These are phyloP conservation scores for Ylistrum balloti DNA, from an alignment of 1,140 invertebrate species.

Conservation along the genomic window DNA sequence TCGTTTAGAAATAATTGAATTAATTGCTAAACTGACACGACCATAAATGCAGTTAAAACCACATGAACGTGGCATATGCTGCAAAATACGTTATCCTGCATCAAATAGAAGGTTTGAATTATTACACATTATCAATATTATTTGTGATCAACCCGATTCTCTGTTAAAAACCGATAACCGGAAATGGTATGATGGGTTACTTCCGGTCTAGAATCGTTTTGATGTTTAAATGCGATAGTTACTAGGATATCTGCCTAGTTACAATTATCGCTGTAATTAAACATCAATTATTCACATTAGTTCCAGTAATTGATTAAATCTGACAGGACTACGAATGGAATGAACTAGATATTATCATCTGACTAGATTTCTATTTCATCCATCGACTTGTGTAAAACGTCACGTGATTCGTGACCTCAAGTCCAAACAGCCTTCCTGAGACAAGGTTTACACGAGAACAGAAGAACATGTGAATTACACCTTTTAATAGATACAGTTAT, in stretches of 20 bases:
- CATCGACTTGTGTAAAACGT: too few species aligned
- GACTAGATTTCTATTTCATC: neutral
- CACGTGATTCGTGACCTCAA: too few species aligned
- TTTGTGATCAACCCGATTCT: neutral
- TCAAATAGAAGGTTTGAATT: neutral
- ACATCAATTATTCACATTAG: constrained; percentile 6
- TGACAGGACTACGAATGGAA: too few species aligned
- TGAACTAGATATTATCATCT: neutral
- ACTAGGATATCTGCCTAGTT: constrained; percentile 4
- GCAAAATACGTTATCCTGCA: too few species aligned
- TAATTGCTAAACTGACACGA: neutral
- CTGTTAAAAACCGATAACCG: neutral
- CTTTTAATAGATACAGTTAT: too few species aligned
- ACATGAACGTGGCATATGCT: too few species aligned
- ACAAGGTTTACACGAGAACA: too few species aligned
- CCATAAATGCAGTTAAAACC: neutral
- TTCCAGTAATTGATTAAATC: neutral
- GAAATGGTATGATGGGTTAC: neutral
- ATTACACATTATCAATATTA: neutral
- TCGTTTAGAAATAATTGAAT: neutral
- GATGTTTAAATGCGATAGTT: neutral
- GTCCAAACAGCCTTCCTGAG: too few species aligned
- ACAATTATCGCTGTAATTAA: neutral
- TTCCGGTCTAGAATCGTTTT: neutral
- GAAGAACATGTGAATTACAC: too few species aligned